Base-by-base conservation (phyloP, 2,113 vertebrate genomes). In the Callorhinus ursinus region DNA sequence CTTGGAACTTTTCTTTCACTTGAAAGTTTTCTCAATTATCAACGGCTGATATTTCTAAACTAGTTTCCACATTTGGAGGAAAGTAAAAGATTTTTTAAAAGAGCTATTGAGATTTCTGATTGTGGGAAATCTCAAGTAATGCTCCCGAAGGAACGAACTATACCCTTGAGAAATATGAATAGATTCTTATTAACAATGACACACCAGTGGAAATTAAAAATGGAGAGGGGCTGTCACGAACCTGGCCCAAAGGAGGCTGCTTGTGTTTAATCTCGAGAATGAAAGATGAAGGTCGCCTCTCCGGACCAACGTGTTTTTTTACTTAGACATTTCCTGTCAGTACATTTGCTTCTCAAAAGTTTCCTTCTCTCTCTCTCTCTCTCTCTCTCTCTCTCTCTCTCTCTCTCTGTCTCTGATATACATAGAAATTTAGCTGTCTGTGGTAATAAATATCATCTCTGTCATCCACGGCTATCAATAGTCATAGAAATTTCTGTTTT, bases 381-480 rank as follows among this genome's bases (percentile, higher is more conserved):
- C 96, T 21, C 13, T 8, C 33, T 18, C 33, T 24, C 39, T 26
- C 5, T 19, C 6, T 57, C 96, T 21, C 13, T 8, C 33, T 18
- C 33, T 24, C 39, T 26, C 24, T 12, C 21, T 76, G 24, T 36
- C 11, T 26, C n/a, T 91, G 98, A 97, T 97, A 96, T 63, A 97
- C 67, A 33, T 85, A 98, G 98, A 97, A 96, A 97, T 96, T 96
- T 98, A 98, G 95, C 97, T 98, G 98, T 98, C 98, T 94, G 2
- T 71, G 55, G 81, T 63, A 98, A 98, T 98, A 98, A 98, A 97
- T 98, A 97, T 98, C 96, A 98, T 77, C 87, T 97, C 98, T 98
- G 98, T 97, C 98, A 98, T 98, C 91, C 4, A 0, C 46, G 94
- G 76, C 87, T 97, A 98, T 98, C 98, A 98, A 97, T 97, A 95